phyloP scores from a whole-genome alignment of 1,140 invertebrate genomes.

The Dolichoris vasculosae region DNA sequence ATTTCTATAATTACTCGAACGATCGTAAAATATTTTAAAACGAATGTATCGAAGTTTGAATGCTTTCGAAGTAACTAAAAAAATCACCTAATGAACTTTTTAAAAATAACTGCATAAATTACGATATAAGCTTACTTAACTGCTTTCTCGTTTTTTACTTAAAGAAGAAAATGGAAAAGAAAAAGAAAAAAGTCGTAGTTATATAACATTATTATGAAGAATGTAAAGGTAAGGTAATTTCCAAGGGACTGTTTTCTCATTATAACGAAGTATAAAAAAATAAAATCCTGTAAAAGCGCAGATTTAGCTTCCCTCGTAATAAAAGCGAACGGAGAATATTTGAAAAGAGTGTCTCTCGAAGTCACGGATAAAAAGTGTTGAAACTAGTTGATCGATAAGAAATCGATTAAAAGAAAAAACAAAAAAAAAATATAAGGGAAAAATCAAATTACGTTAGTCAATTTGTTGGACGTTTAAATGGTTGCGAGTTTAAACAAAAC shows the following conservation, averaged over 20 bases:
- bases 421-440: too few species aligned
- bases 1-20: too few species aligned
- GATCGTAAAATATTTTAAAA: neutral
- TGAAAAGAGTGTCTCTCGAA: neutral
- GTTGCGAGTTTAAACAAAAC: too few species aligned
- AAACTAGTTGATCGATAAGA: neutral
- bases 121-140: neutral
- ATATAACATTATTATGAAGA: neutral
- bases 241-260: neutral
- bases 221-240: neutral
- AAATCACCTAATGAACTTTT: neutral
- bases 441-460: too few species aligned
- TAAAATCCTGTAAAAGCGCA: neutral
- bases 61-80: neutral
- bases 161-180: neutral
- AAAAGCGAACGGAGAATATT: neutral
- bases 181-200: neutral
- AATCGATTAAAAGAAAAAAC: neutral
- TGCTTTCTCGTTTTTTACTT: neutral
- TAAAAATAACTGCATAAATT: neutral
- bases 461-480: too few species aligned
- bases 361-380: neutral
- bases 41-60: neutral
- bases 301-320: neutral
- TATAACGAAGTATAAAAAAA: neutral